Conservation (phyloP, 2,113 vertebrate genomes). For the Cyprichromis sp. region DNA sequence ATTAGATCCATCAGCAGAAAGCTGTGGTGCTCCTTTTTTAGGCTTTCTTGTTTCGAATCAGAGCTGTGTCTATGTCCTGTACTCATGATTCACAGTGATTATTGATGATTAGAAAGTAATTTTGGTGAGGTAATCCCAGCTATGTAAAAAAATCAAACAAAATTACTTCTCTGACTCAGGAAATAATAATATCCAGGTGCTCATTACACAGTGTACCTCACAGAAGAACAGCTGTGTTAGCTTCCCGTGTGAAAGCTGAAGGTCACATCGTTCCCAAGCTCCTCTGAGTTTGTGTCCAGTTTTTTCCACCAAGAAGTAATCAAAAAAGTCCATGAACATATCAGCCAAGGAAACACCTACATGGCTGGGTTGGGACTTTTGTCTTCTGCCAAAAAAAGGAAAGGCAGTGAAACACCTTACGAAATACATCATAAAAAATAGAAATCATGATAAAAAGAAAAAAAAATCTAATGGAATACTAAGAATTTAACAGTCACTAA, state of each 20-base stretch:
- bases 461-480: not conserved
- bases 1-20: not conserved
- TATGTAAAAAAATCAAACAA: not conserved
- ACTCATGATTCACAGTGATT: not conserved
- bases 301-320: not conserved
- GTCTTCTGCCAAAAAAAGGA: not conserved
- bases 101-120: not conserved
- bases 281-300: not conserved
- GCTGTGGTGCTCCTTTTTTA: not conserved
- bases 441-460: not conserved
- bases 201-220: not conserved
- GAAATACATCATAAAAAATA: not conserved
- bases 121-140: not conserved
- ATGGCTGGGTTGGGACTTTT: rapidly evolving
- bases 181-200: not conserved
- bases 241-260: not conserved
- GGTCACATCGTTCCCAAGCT: not conserved
- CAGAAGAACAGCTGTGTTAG: slow-evolving; percentile 31
- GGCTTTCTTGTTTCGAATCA: not conserved
- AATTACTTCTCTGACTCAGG: not conserved
- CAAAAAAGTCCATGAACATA: not conserved
- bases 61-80: not conserved
- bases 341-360: not conserved
- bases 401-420: not conserved
- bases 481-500: not conserved